Base-by-base conservation (phyloP, 2,888 invertebrate species). In the Geotrupes spiniger region DNA sequence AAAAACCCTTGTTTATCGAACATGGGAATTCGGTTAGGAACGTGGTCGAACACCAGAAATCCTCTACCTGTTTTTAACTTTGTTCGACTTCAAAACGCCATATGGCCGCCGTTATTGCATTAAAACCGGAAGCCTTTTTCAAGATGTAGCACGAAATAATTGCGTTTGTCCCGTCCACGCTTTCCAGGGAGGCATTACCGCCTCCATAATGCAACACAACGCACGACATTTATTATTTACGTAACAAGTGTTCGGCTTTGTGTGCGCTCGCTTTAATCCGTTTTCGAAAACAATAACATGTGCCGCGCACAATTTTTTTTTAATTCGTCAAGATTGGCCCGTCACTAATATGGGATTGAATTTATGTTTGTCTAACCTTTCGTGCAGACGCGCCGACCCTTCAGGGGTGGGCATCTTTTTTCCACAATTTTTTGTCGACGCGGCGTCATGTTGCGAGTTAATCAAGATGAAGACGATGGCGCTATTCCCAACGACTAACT, bases 371-470 rank as follows among this genome's bases (percentile, higher is more conserved):
- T 40, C 41, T 46, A 46, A 46, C 46, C 46, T 46, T 46, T 41
- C n/a, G 46, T 46, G 27, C 36, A 27, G 41, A 14, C 36, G 12
- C 15, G 33, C 39, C 46, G 46, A 29, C 26, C 46, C 46, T 36
- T 46, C 46, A 36, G 41, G 46, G 46, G 46, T 46, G 46, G n/a
- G 46, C 36, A 45, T 46, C 40, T 36, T 36, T 46, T 46, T 46
- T 46, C 33, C 26, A 46, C 41, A 16, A 11, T 27, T 45, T 45
- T 39, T 36, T 36, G 36, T 41, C 40, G 31, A 26, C 21, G 33
- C 41, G 41, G 33, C 41, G 46, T 46, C 41, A 46, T 41, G 46
- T 46, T 46, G 46, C 33, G 46, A 39, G 46, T 40, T 46, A 46
- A 46, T 46, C 46, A 41, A 46, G 46, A 46, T 46, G 46, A 41